A percentile compares a stretch with the other conserved stretches of the same genome.
phyloP scores from a whole-genome alignment of 2,888 invertebrate species.

The Drosophila falleni region DNA sequence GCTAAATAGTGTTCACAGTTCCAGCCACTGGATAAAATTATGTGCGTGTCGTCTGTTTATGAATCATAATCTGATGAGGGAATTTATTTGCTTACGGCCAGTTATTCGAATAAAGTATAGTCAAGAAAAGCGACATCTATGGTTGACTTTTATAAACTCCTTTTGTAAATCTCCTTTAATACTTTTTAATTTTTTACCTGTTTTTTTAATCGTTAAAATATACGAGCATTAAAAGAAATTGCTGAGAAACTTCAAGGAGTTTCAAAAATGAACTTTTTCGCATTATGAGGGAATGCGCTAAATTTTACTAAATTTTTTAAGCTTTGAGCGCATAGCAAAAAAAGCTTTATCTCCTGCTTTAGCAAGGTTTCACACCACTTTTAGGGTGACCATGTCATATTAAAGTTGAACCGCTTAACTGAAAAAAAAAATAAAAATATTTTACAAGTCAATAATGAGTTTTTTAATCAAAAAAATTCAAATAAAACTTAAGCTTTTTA shows the following conservation, averaged over 20 bases:
- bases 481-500: not conserved
- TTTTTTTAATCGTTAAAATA: too few relatives aligned
- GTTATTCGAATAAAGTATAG: not conserved
- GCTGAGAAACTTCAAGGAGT: not conserved
- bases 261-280: not conserved
- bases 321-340: not conserved
- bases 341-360: conserved; percentile 2
- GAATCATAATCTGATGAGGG: conserved; percentile 39
- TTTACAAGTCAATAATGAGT: not conserved
- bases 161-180: too few relatives aligned
- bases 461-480: not conserved
- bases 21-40: conserved; percentile 27
- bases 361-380: conserved; percentile 43
- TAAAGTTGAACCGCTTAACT: not conserved
- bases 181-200: too few relatives aligned
- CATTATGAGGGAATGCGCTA: too few relatives aligned
- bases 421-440: not conserved
- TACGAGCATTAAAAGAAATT: too few relatives aligned
- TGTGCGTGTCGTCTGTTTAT: conserved; percentile 49
- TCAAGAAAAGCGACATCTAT: not conserved
- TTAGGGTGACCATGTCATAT: conserved; percentile 38
- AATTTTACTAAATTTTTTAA: not conserved
- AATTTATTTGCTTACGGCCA: conserved; percentile 6
- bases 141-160: not conserved
- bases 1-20: conserved; percentile 24